phyloP scores from a whole-genome alignment of 2,113 vertebrate genomes.

The Carassius carassius region DNA sequence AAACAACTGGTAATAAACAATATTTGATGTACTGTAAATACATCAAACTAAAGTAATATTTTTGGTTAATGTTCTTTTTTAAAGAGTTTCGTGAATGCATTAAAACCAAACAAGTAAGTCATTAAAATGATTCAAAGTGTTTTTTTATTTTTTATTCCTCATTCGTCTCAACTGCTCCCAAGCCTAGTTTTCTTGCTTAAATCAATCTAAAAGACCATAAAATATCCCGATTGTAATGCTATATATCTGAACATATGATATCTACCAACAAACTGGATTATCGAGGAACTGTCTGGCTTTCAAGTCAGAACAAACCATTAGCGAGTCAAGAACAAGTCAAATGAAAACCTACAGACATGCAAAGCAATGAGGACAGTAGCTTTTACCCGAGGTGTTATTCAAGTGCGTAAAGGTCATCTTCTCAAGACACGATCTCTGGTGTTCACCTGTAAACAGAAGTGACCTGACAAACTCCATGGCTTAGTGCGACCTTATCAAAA shows the following conservation, averaged over 20 bases:
- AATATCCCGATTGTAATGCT: background rate
- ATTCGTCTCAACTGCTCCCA: no score
- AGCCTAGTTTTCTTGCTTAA: background rate
- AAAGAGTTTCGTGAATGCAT: background rate
- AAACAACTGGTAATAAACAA: background rate
- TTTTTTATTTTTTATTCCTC: no score
- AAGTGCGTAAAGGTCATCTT: slow-evolving; percentile 37
- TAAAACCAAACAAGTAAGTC: background rate
- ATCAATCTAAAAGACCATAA: background rate
- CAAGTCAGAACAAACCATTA: slow-evolving; percentile 16
- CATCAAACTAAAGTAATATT: background rate
- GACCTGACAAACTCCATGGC: background rate
- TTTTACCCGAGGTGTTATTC: slow-evolving; percentile 15
- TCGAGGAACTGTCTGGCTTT: slow-evolving; percentile 9
- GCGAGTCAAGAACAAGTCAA: background rate
- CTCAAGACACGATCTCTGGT: background rate
- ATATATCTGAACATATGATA: background rate
- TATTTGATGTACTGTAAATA: background rate
- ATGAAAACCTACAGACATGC: background rate
- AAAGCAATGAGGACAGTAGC: background rate
- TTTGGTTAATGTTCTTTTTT: background rate
- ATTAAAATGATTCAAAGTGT: no score
- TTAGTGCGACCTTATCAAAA: no score
- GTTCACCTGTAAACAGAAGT: slow-evolving; percentile 21
- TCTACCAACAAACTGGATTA: background rate